Percentiles rank a stretch among this genome's conserved stretches.
These are phyloP conservation scores for Cosmorhoe ocellata DNA, from an alignment of 2,888 invertebrate genomes.

Conservation along the genomic window DNA sequence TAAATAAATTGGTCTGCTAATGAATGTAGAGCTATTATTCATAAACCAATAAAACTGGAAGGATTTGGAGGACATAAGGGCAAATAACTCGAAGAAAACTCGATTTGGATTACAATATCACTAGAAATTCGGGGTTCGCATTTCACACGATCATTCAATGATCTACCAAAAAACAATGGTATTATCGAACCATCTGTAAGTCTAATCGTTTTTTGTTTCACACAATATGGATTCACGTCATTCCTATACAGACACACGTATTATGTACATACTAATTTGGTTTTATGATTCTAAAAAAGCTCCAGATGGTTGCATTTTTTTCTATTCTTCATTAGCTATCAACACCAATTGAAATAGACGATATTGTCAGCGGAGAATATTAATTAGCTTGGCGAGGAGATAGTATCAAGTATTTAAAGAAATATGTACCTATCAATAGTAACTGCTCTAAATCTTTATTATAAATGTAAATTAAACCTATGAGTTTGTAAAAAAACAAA, in stretches of 20 bases:
- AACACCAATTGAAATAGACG: background rate
- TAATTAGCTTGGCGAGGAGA: background rate
- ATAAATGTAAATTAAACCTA: no score
- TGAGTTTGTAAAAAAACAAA: no score
- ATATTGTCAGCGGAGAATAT: background rate
- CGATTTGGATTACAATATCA: no score
- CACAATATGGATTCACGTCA: slow-evolving; percentile 15
- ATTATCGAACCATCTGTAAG: slow-evolving; percentile 11
- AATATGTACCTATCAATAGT: no score
- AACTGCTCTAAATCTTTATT: no score
- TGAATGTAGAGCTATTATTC: background rate
- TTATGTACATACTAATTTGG: no score
- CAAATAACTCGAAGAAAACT: no score
- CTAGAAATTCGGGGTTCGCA: background rate
- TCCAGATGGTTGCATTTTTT: background rate
- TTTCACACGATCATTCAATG: background rate
- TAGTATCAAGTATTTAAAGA: no score
- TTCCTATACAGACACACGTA: slow-evolving; percentile 2
- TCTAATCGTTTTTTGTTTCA: slow-evolving; percentile 9
- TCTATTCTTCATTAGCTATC: background rate
- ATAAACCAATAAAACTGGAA: slow-evolving; percentile 5
- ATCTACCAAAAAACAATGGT: slow-evolving; percentile 2
- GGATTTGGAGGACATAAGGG: background rate
- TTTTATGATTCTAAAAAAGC: background rate
- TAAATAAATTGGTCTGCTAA: slow-evolving; percentile 9